phyloP scores from a whole-genome alignment of 2,888 invertebrate species.

The Glaucopsyche alexis region DNA sequence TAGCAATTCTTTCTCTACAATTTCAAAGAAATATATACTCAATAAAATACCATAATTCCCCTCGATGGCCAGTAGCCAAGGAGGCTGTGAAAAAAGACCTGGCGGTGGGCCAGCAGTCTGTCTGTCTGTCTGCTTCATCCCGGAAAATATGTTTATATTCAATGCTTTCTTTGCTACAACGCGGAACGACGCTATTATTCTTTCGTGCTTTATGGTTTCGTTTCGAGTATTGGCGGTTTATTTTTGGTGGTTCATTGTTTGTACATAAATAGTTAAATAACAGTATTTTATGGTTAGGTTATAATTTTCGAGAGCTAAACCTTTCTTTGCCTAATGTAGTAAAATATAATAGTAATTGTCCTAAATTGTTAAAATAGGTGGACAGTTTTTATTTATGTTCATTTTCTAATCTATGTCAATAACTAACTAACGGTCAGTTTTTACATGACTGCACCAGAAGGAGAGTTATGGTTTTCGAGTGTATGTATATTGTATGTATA shows the following conservation, averaged over 20 bases:
- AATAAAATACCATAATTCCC: conserved; percentile 6
- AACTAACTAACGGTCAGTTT: too few relatives aligned
- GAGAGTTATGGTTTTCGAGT: too few relatives aligned
- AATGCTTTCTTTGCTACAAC: conserved; percentile 51
- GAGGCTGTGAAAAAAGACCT: conserved; percentile 37
- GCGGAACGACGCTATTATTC: conserved; percentile 42
- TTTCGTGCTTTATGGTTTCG: conserved; percentile 35
- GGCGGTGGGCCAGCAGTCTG: conserved; percentile 47
- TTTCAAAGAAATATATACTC: neutral
- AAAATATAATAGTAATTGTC: too few relatives aligned
- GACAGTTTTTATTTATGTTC: too few relatives aligned
- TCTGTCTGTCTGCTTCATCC: conserved; percentile 55
- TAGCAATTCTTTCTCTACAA: neutral
- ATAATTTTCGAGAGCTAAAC: too few relatives aligned
- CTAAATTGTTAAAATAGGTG: too few relatives aligned
- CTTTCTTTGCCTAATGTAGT: too few relatives aligned
- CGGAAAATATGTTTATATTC: conserved; percentile 54
- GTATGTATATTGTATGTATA: too few relatives aligned
- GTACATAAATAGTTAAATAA: too few relatives aligned
- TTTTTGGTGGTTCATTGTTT: neutral
- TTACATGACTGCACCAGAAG: too few relatives aligned
- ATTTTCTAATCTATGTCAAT: too few relatives aligned
- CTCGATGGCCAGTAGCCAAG: conserved; percentile 38
- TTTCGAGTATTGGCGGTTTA: neutral
- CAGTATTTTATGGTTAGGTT: too few relatives aligned